Base-by-base conservation (phyloP, 1,140 invertebrate species). In the Nixonia krombeini region DNA sequence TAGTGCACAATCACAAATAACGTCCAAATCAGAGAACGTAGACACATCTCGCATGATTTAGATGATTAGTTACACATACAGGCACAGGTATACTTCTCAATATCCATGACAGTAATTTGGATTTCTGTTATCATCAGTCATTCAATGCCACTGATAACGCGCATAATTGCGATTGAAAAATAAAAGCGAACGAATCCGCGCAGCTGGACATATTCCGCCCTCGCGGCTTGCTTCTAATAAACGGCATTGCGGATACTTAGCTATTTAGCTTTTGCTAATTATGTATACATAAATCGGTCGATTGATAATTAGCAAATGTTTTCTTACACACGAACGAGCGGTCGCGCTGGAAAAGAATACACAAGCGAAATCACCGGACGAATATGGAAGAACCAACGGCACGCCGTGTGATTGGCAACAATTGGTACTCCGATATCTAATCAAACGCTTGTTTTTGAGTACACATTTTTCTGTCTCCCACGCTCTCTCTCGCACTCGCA, bases 361-460 rank as follows among this genome's bases (percentile, higher is more conserved):
- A n/a, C n/a, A n/a, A n/a, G n/a, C n/a, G n/a, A n/a, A n/a, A n/a
- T n/a, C n/a, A n/a, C n/a, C n/a, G n/a, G n/a, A n/a, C 62, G 37
- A 58, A 58, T 56, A 76, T 72, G 74, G 76, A 76, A 72, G 75
- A 78, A 68, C 57, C 69, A 55, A 64, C 59, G 65, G 77, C 72
- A 75, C 73, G 79, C 79, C 75, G 81, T 83, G 82, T 83, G 81
- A 83, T 83, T 83, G 81, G 81, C 81, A 83, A 83, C 81, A 83
- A 83, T 83, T 80, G 81, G 79, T 78, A 82, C 79, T 76, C 79
- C 9, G 25, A 26, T 26, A 12, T 33, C 29, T 82, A 79, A 82
- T 83, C 81, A 78, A 83, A 83, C 78, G 78, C 82, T 83, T 82
- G 79, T 82, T 83, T 82, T 78, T 73, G 75, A 73, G 77, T 69